Conservation (phyloP, 2,113 vertebrate species). For the Oreotrochilus melanogaster region DNA sequence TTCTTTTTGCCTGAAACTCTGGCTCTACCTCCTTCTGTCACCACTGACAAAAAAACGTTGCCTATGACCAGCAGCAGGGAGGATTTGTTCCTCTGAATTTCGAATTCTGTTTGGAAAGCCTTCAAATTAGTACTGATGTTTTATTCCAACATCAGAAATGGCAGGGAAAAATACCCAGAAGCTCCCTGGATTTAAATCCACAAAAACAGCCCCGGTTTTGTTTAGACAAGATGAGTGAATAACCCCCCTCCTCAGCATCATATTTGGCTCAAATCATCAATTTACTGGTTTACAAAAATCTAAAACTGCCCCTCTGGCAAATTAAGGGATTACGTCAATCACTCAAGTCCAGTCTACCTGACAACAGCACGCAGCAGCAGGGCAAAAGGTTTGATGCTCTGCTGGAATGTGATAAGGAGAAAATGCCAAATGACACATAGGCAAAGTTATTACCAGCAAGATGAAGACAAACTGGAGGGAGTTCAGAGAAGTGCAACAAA, state of each 20-base stretch:
- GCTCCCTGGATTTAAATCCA: constrained; percentile 48
- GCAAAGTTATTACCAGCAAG: constrained; percentile 52
- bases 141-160: constrained; percentile 6
- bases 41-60: not conserved
- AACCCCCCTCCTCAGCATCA: not conserved
- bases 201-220: constrained; percentile 33
- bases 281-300: constrained; percentile 56
- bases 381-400: constrained; percentile 71
- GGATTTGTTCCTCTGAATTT: constrained; percentile 11
- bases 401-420: constrained; percentile 70
- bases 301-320: constrained; percentile 58
- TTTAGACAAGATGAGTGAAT: constrained; percentile 54
- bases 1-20: not conserved
- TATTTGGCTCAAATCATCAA: constrained; percentile 64
- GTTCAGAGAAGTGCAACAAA: constrained; percentile 71
- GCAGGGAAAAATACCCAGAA: constrained; percentile 28
- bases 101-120: not conserved
- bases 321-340: constrained; percentile 70
- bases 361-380: constrained; percentile 52
- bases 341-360: constrained; percentile 64
- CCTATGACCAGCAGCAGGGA: not conserved
- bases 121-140: constrained; percentile 33
- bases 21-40: not conserved
- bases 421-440: constrained; percentile 65
- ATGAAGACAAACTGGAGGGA: constrained; percentile 69